Base-by-base conservation (phyloP, 2,797 vertebrate genomes). In the Coregonus suidteri region DNA sequence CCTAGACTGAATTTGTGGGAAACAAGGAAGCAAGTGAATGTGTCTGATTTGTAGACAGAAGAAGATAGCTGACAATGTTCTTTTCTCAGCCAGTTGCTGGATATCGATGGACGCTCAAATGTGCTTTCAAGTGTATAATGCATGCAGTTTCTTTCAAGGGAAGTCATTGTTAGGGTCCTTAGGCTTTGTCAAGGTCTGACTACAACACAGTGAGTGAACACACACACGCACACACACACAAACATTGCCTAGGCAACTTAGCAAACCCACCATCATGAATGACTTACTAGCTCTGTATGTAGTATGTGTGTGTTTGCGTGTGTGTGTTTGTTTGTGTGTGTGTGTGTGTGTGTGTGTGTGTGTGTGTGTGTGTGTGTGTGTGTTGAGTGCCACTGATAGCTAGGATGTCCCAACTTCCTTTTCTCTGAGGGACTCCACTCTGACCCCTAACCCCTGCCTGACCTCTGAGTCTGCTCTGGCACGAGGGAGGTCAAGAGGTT, bases 401-500 rank as follows among this genome's bases (percentile, higher is more conserved):
- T 70, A 76, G 47, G 69, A 79, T 5, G 35, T 18, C 67, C 82
- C 85, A 88, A 90, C 91, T 0, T 68, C 81, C 54, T 84, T 75
- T 71, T 69, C 75, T 75, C 78, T 81, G 77, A 76, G 79, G 59
- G 77, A 66, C 76, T 18, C 75, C 79, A 37, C 77, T 79, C 87
- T 73, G 78, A 85, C 79, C 79, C 78, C 6, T 15, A 79, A 92
- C 89, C 88, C 84, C 79, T 6, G 52, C 9, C 30, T 16, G 71
- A 64, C 20, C 59, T 25, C 11, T 54, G 14, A 16, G 53, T 54
- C n/a, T 59, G 53, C 25, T 59, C 51, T 11, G 68, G 53, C 71
- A 59, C 71, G 53, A 35, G 71, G 64, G 77, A 85, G 89, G 89
- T 77, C 84, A 83, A 87, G 73, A 90, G 89, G 89, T 91, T 91